These are phyloP conservation scores for Capromys pilorides DNA, from an alignment of 2,797 vertebrate species.

Conservation along the genomic window DNA sequence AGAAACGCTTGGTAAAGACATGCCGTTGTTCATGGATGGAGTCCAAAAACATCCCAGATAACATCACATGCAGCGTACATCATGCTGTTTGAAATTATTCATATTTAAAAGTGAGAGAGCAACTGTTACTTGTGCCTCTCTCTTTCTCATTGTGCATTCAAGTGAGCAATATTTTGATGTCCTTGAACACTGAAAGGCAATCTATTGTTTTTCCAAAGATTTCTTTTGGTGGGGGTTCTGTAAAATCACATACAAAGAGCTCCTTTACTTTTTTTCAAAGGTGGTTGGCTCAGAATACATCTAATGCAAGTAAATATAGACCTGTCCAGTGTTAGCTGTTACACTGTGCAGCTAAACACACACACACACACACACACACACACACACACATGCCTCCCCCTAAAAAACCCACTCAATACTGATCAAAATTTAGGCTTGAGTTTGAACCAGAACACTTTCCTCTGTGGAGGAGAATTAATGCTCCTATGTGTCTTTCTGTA, in stretches of 20 bases:
- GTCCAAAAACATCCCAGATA: constrained; percentile 67
- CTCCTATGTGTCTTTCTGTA: constrained; percentile 22
- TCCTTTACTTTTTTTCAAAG: constrained; percentile 74
- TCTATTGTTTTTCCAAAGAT: constrained; percentile 72
- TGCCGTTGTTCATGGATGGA: constrained; percentile 34
- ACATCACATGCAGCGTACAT: constrained; percentile 62
- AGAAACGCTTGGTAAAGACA: background rate
- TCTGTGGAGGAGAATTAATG: constrained; percentile 44
- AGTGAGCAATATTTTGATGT: constrained; percentile 53
- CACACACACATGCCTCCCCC: background rate
- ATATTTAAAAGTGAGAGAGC: constrained; percentile 62
- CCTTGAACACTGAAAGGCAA: constrained; percentile 63
- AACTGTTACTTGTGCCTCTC: constrained; percentile 50
- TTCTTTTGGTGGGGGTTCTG: constrained; percentile 76
- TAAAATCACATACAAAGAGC: constrained; percentile 80
- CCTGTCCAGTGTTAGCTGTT: background rate
- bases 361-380: background rate
- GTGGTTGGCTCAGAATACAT: constrained; percentile 19
- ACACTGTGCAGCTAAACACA: background rate
- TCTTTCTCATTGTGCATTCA: constrained; percentile 71
- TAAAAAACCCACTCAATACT: background rate
- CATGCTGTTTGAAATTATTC: constrained; percentile 74
- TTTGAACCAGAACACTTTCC: constrained; percentile 52
- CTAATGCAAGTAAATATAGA: background rate
- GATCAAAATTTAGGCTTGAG: constrained; percentile 42